A percentile compares a stretch with the other conserved stretches of the same genome.
Conservation (phyloP, 2,888 invertebrate genomes). For the Cotesia congregata region DNA sequence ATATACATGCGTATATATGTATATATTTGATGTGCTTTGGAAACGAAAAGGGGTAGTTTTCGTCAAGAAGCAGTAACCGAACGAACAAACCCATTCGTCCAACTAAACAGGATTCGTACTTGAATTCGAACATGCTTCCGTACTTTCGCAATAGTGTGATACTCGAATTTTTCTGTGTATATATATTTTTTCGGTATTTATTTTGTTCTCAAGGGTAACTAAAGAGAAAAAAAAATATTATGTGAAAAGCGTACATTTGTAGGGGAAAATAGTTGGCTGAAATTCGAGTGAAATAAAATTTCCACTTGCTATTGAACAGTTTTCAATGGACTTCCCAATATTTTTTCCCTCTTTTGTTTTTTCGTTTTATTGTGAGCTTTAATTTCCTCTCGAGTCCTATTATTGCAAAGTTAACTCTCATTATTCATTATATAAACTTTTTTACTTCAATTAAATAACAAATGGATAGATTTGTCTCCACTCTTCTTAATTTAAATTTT, state of each 20-base stretch:
- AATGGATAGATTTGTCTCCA: neutral
- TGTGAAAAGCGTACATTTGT: conserved; percentile 6
- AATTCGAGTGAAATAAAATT: conserved; percentile 8
- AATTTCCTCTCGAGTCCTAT: neutral
- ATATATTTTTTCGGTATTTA: neutral
- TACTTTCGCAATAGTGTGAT: conserved; percentile 10
- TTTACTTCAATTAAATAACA: conserved; percentile 7
- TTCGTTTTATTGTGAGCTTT: neutral
- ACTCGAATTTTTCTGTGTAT: conserved; percentile 5
- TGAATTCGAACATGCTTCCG: conserved; percentile 17
- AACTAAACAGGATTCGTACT: conserved; percentile 22
- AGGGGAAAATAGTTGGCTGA: neutral
- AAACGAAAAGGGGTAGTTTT: conserved; percentile 34
- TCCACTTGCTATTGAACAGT: conserved; percentile 2
- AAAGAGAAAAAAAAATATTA: neutral
- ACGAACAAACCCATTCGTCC: conserved; percentile 8
- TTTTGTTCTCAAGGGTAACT: conserved; percentile 5
- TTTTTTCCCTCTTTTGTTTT: neutral
- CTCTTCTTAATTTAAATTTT: neutral
- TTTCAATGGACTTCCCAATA: neutral
- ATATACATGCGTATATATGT: neutral
- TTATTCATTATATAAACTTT: neutral
- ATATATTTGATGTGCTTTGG: conserved; percentile 8
- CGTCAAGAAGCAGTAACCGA: conserved; percentile 30
- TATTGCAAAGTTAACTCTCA: conserved; percentile 2